These are phyloP conservation scores for Microcebus lehilahytsara DNA, from an alignment of 2,113 vertebrate genomes.

Conservation along the genomic window DNA sequence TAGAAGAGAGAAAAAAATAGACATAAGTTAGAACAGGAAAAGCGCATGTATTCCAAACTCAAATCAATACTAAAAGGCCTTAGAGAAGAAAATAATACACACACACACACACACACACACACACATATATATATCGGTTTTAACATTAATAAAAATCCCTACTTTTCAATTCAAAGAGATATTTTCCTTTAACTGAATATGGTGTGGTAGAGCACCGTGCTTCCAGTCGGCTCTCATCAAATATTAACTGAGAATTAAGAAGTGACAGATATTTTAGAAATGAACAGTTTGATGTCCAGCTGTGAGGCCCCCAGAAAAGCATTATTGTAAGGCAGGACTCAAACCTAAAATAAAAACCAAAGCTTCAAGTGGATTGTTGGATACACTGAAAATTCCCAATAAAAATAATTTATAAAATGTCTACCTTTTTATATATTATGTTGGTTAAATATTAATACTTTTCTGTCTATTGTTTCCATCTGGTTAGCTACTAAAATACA, in stretches of 20 bases:
- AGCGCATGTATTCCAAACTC: background rate
- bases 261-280: background rate
- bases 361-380: background rate
- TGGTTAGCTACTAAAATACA: background rate
- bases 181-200: background rate
- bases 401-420: constrained; percentile 12
- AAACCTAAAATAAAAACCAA: background rate
- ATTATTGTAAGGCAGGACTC: background rate
- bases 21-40: background rate
- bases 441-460: background rate
- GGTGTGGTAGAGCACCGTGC: background rate
- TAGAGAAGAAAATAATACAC: background rate
- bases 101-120: no score
- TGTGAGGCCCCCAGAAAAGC: background rate
- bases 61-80: background rate
- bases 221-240: background rate
- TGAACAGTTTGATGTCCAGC: background rate
- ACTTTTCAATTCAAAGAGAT: background rate
- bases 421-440: background rate
- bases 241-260: background rate
- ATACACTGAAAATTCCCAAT: background rate
- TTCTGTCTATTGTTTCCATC: background rate
- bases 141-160: background rate
- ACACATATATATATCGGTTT: background rate
- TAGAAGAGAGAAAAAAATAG: constrained; percentile 26